Base-by-base conservation (phyloP, 2,113 vertebrate species). In the Sakesphorus luctuosus region DNA sequence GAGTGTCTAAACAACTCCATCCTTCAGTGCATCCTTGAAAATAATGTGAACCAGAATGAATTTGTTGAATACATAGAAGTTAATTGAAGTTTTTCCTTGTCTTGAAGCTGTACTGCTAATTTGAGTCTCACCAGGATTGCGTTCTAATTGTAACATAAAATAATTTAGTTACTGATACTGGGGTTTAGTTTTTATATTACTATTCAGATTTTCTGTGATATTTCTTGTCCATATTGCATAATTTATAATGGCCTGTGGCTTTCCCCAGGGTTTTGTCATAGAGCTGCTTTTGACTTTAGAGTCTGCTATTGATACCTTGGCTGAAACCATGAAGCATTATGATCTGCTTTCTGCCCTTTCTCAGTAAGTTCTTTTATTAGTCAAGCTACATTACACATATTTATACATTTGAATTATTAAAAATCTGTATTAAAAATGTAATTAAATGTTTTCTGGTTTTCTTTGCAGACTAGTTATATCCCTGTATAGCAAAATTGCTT, bases 241-340 rank as follows among this genome's bases (percentile, higher is more conserved):
- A 90, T 94, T 96, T 87, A 92, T 93, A 78, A 89, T 91, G 82
- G 80, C 46, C 33, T 97, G 43, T 85, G 67, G 35, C 69, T 78
- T 91, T 93, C 82, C 72, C n/a, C 78, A 99, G 99, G 99, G 99
- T 96, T 99, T 99, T 96, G 99, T 99, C 93, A 99, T 99, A 88
- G 99, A 99, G 97, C 98, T 99, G 36, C 98, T 99, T 91, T 98
- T 99, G 92, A 99, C 99, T 10, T 97, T 99, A 97, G 99, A 99
- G 97, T 99, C 99, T 49, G 99, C 99, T 91, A 99, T 99, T 68
- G 99, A 99, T 97, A 99, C 99, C 1, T 97, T 99, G 83, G 99
- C 99, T 75, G 99, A 99, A 98, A 98, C 98, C 29, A 98, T 99
- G 97, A 99, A 99, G 96, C 99, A 99, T 97, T 99, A 99, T 49